Percentiles rank a stretch among this genome's conserved stretches.
phyloP scores from a whole-genome alignment of 2,113 vertebrate genomes.

The Corythornis cristatus region DNA sequence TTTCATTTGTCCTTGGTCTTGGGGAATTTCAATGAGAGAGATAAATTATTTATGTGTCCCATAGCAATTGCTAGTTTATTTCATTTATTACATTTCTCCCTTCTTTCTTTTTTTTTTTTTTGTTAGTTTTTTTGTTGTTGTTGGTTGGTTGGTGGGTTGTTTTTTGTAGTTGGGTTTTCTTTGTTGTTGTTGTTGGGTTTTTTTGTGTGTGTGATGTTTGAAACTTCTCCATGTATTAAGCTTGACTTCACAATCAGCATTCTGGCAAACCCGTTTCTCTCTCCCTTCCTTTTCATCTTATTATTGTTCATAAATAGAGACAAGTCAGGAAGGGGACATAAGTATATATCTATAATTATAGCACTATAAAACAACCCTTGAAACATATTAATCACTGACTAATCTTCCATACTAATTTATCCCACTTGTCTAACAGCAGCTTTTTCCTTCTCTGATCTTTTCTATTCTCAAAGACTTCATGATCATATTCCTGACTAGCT shows the following conservation, averaged over 20 bases:
- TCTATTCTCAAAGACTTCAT: slow-evolving; percentile 50
- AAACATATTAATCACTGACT: slow-evolving; percentile 67
- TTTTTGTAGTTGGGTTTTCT: too few species aligned
- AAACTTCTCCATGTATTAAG: slow-evolving; percentile 24
- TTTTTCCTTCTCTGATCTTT: slow-evolving; percentile 42
- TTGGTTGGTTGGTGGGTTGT: too few species aligned
- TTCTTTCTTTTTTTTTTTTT: neutral
- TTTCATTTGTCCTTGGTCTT: neutral
- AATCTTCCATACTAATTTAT: slow-evolving; percentile 65
- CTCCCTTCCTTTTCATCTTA: slow-evolving; percentile 31
- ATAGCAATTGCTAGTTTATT: neutral
- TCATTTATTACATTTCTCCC: neutral
- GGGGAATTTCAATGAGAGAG: neutral
- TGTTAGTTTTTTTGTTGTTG: neutral
- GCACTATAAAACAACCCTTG: slow-evolving; percentile 43
- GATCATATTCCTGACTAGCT: slow-evolving; percentile 30
- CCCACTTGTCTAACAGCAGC: slow-evolving; percentile 47
- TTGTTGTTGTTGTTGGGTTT: too few species aligned
- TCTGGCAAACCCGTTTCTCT: slow-evolving; percentile 42
- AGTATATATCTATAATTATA: slow-evolving; percentile 62
- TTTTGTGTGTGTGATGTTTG: neutral
- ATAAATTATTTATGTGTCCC: neutral
- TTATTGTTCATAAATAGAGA: slow-evolving; percentile 60
- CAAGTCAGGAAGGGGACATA: slow-evolving; percentile 53
- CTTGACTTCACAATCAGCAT: slow-evolving; percentile 58